Conservation (phyloP, 2,113 vertebrate genomes). For the Polyodon spathula region DNA sequence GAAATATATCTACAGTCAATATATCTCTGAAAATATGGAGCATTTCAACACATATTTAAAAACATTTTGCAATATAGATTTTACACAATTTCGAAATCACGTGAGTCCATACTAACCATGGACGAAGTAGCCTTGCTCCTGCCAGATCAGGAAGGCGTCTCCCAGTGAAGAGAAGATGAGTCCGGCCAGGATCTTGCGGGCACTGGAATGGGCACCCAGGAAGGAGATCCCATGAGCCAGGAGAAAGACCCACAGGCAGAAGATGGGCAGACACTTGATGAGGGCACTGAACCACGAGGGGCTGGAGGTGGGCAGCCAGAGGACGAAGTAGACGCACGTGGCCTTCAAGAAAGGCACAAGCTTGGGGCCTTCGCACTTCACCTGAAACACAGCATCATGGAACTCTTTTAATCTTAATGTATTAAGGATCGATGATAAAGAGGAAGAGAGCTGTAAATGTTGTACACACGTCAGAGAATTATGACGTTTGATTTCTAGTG, state of each 20-base stretch:
- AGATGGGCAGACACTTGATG: conserved; percentile 96
- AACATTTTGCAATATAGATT: too few species aligned
- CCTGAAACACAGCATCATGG: conserved; percentile 54
- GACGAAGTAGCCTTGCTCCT: conserved; percentile 93
- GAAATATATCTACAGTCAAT: too few species aligned
- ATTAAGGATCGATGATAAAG: too few species aligned
- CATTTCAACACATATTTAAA: too few species aligned
- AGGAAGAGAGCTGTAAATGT: too few species aligned
- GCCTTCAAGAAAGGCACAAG: conserved; percentile 97
- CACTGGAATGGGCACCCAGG: conserved; percentile 71
- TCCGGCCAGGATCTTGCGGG: conserved; percentile 83
- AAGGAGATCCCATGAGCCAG: conserved; percentile 90
- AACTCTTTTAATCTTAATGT: neutral
- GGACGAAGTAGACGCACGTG: conserved; percentile 94
- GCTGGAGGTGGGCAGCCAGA: conserved; percentile 89
- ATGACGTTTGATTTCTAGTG: too few species aligned
- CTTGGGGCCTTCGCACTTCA: conserved; percentile 95
- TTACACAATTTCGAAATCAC: neutral
- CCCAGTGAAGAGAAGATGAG: conserved; percentile 90
- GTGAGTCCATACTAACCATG: conserved; percentile 70
- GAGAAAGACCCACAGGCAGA: conserved; percentile 94
- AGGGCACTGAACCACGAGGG: conserved; percentile 95
- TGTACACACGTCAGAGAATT: too few species aligned
- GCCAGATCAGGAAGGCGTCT: conserved; percentile 97
- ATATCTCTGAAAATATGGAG: too few species aligned